phyloP scores from a whole-genome alignment of 2,113 vertebrate species.

The Burhinus bistriatus region DNA sequence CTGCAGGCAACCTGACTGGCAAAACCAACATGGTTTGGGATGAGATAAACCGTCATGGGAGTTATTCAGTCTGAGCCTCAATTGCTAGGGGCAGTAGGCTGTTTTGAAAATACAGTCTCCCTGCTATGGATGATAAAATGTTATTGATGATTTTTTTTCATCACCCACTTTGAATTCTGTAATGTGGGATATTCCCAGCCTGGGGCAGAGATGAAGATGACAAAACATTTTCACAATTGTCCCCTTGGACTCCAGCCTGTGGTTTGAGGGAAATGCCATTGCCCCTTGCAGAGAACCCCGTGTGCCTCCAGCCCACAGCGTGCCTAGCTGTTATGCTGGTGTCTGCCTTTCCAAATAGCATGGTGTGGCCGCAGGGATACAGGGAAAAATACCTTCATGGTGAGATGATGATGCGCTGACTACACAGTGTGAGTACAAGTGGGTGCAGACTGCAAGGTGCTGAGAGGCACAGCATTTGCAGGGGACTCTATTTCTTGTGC shows the following conservation, averaged over 20 bases:
- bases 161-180: neutral
- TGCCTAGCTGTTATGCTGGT: accelerated
- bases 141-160: neutral
- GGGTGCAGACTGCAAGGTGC: neutral
- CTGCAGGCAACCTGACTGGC: neutral
- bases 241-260: neutral
- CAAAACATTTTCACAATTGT: neutral
- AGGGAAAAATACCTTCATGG: neutral
- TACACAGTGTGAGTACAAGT: neutral
- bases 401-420: neutral
- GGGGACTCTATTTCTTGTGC: neutral
- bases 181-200: neutral
- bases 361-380: neutral
- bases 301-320: accelerated
- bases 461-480: neutral
- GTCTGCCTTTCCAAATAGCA: neutral
- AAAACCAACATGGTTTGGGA: neutral
- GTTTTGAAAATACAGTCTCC: neutral
- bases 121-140: neutral
- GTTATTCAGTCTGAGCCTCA: neutral
- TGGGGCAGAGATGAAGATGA: neutral
- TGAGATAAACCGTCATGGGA: neutral
- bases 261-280: neutral
- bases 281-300: neutral
- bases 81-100: neutral